Base-by-base conservation (phyloP, 2,113 vertebrate genomes). In the Pelodiscus sinensis region DNA sequence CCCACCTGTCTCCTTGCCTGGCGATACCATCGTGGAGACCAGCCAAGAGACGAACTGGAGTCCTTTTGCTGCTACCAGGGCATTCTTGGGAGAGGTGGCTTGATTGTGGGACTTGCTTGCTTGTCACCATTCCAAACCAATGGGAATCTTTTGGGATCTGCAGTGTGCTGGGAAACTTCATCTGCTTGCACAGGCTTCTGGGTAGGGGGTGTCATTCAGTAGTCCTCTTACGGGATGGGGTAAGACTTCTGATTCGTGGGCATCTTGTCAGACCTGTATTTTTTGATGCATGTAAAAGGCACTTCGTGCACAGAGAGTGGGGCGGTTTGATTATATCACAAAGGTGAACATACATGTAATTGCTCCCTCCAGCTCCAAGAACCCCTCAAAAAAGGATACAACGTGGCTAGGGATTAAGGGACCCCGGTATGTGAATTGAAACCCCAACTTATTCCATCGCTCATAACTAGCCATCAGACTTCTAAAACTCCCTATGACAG, bases 401-500 rank as follows among this genome's bases (percentile, higher is more conserved):
- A 35, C 29, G 19, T 68, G 25, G 25, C 65, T 71, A 15, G 31
- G 58, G 58, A 60, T 25, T 60, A 60, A 60, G 58, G 25, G 58
- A 27, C 25, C 58, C 25, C 58, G 25, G 27, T 27, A 60, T 60
- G 58, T 60, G 58, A 24, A 27, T 60, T 14, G 58, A 44, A 44
- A 44, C 44, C 35, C 71, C 19, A 24, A 24, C 35, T 73, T 38
- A 21, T 12, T 10, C 10, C n/a, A 44, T 22, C 35, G 7, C 57
- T 38, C 10, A 15, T 75, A 35, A 27, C 57, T 18, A 2, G 0
- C 19, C 1, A 3, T 78, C 55, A 60, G 4, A 27, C n/a, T n/a
- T 8, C 35, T 12, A 0, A 11, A 60, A 2, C 38, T 54, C 3
- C 51, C 13, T 31, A 14, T 62, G 29, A 51, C 65, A 35, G n/a